A percentile compares a stretch with the other conserved stretches of the same genome.
Evolutionary conservation across 2,888 invertebrate genomes (phyloP).

Genomic region (Sphinx pinastri): DNA sequence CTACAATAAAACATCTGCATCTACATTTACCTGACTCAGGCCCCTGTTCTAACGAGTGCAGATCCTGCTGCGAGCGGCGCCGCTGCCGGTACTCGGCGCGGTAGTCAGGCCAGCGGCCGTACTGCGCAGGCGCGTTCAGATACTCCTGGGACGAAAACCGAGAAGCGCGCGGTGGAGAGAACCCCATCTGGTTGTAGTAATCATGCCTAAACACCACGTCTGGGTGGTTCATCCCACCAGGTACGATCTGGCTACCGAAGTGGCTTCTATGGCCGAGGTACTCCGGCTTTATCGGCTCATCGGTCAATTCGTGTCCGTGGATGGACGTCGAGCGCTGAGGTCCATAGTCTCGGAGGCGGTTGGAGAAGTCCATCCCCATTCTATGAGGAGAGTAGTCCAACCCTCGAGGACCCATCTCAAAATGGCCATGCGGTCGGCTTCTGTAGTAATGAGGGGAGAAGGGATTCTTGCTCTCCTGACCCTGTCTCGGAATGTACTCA

Average conservation of each 20-base stretch:
- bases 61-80: slow-evolving; percentile 77
- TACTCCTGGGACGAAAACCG: slow-evolving; percentile 81
- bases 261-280: slow-evolving; percentile 70
- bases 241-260: slow-evolving; percentile 72
- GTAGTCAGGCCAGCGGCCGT: slow-evolving; percentile 75
- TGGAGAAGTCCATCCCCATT: slow-evolving; percentile 71
- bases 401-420: slow-evolving; percentile 80
- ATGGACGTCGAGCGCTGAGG: slow-evolving; percentile 78
- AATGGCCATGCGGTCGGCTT: slow-evolving; percentile 71
- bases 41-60: slow-evolving; percentile 74
- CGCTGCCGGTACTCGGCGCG: slow-evolving; percentile 75
- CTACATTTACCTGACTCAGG: slow-evolving; percentile 70
- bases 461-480: slow-evolving; percentile 70
- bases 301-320: slow-evolving; percentile 77
- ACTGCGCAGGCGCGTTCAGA: slow-evolving; percentile 72
- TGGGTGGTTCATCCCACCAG: slow-evolving; percentile 70
- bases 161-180: slow-evolving; percentile 71
- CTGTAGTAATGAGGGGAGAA: slow-evolving; percentile 74
- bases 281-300: slow-evolving; percentile 72
- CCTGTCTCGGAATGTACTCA: slow-evolving; percentile 56
- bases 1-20: too few relatives aligned
- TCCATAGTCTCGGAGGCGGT: slow-evolving; percentile 71
- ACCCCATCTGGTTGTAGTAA: slow-evolving; percentile 70
- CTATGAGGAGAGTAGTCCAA: slow-evolving; percentile 78
- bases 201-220: slow-evolving; percentile 78